Conservation (phyloP, 2,113 vertebrate species). For the Aleadryas rufinucha region DNA sequence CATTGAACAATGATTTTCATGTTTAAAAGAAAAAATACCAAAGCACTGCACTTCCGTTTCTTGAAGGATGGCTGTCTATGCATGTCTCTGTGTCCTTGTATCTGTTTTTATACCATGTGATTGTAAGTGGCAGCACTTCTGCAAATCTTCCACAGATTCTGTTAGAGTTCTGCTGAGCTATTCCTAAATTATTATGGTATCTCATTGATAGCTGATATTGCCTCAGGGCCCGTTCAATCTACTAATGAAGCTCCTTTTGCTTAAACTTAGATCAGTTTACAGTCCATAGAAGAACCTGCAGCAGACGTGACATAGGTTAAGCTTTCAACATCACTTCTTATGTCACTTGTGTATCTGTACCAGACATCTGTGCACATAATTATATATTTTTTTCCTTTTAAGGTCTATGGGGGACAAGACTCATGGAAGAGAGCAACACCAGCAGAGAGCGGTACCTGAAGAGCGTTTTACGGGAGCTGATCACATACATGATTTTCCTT, state of each 20-base stretch:
- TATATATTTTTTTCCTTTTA: not conserved
- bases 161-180: not conserved
- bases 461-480: constrained; percentile 87
- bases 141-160: not conserved
- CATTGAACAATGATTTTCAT: not conserved
- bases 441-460: constrained; percentile 89
- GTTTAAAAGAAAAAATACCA: not conserved
- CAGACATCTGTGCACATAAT: not conserved
- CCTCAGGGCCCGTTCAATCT: accelerated
- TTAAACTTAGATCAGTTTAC: not conserved
- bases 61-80: not conserved
- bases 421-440: constrained; percentile 88
- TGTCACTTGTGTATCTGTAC: not conserved
- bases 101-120: not conserved
- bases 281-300: not conserved
- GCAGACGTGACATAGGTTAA: not conserved
- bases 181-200: not conserved
- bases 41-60: not conserved
- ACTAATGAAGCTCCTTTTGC: accelerated
- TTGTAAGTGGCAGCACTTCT: not conserved
- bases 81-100: not conserved
- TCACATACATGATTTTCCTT: constrained; percentile 89
- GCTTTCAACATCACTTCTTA: not conserved
- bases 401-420: constrained; percentile 96
- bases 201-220: not conserved